Evolutionary conservation across 2,888 invertebrate genomes (phyloP).

Genomic region (Epicampocera succincta): DNA sequence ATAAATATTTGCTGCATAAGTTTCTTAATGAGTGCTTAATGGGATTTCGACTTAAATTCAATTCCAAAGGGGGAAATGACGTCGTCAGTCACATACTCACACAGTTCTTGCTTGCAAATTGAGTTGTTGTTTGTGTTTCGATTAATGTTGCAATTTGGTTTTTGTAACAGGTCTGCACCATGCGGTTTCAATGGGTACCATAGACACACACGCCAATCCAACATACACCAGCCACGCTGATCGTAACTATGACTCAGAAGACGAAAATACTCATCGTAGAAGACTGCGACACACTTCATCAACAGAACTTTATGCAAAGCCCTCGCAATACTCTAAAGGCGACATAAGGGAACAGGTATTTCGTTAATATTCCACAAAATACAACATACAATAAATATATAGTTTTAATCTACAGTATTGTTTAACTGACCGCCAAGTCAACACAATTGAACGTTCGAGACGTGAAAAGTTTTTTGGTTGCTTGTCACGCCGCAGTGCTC

Average conservation of each 20-base stretch:
- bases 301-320: conserved; percentile 80
- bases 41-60: background rate
- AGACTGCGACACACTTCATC: conserved; percentile 84
- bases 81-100: no score
- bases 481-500: conserved; percentile 84
- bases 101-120: background rate
- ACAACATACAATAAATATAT: no score
- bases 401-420: conserved; percentile 85
- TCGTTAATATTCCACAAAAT: background rate
- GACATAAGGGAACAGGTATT: conserved; percentile 90
- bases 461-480: conserved; percentile 90
- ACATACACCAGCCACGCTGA: conserved; percentile 77
- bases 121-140: no score
- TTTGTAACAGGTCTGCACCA: conserved; percentile 76
- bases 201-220: conserved; percentile 74
- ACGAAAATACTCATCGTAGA: conserved; percentile 89
- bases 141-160: background rate
- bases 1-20: conserved; percentile 7
- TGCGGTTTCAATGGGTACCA: conserved; percentile 82
- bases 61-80: background rate
- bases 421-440: conserved; percentile 94
- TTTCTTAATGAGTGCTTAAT: conserved; percentile 23
- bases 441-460: conserved; percentile 85
- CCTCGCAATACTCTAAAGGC: conserved; percentile 89
- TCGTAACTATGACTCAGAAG: conserved; percentile 90